phyloP scores from a whole-genome alignment of 2,888 invertebrate genomes.

The Himalopsyche anomala region DNA sequence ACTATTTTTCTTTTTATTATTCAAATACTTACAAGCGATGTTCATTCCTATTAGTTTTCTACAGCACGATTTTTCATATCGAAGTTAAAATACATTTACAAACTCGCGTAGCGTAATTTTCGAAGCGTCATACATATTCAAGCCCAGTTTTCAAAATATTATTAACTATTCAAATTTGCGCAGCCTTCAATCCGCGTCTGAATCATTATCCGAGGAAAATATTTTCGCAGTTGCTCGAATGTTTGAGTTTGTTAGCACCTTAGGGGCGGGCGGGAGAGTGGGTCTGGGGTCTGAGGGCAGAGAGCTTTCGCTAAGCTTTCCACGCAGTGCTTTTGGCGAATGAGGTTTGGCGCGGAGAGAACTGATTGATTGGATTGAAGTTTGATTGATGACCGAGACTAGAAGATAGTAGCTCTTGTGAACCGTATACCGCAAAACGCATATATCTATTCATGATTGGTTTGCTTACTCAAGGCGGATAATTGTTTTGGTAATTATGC shows the following conservation, averaged over 20 bases:
- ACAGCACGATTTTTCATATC: too few species aligned
- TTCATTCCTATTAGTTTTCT: too few species aligned
- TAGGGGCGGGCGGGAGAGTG: not conserved
- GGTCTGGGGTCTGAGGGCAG: constrained; percentile 8
- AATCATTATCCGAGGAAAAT: constrained; percentile 26
- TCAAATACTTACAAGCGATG: too few species aligned
- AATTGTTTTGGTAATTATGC: too few species aligned
- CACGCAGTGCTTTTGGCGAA: constrained; percentile 45
- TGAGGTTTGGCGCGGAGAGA: constrained; percentile 33
- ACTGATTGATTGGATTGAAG: constrained; percentile 58
- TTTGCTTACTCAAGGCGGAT: constrained; percentile 1
- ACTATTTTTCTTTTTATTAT: too few species aligned
- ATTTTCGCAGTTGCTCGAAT: constrained; percentile 27
- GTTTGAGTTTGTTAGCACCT: constrained; percentile 9
- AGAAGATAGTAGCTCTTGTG: not conserved
- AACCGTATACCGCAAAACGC: constrained; percentile 6
- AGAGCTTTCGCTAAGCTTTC: constrained; percentile 48
- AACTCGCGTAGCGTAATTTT: not conserved
- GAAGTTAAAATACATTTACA: too few species aligned
- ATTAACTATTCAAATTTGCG: constrained; percentile 29
- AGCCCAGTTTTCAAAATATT: not conserved
- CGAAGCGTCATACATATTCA: constrained; percentile 13
- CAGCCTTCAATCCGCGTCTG: constrained; percentile 11
- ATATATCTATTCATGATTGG: not conserved
- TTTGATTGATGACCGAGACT: constrained; percentile 56